phyloP scores from a whole-genome alignment of 2,797 vertebrate species.

The Percopsis omiscomaycus region DNA sequence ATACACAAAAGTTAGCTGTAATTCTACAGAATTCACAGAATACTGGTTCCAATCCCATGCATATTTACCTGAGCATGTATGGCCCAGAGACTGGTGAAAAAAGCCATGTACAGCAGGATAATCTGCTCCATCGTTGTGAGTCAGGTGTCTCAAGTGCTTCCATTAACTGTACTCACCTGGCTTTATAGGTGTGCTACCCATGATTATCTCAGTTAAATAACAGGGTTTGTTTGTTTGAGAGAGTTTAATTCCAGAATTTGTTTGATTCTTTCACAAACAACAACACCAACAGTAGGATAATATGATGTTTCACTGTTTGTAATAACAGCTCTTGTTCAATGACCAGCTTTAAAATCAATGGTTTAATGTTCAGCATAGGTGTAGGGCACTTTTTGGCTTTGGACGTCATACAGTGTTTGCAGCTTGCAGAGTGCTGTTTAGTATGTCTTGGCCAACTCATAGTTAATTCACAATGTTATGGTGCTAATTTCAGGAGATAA shows the following conservation, averaged over 20 bases:
- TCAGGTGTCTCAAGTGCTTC: conserved; percentile 53
- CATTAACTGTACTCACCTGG: conserved; percentile 43
- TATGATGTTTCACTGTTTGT: conserved; percentile 58
- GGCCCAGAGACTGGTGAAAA: conserved; percentile 50
- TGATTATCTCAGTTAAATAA: conserved; percentile 66
- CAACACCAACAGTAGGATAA: conserved; percentile 59
- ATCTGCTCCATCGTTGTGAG: conserved; percentile 65
- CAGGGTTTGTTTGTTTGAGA: conserved; percentile 56
- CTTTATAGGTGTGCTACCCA: conserved; percentile 72
- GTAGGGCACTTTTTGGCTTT: conserved; percentile 57
- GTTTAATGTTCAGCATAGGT: conserved; percentile 60
- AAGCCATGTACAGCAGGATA: conserved; percentile 60
- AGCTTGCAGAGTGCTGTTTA: conserved; percentile 45
- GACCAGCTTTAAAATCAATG: conserved; percentile 60
- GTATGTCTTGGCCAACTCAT: conserved; percentile 13
- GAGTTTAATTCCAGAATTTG: conserved; percentile 68
- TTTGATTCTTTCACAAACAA: conserved; percentile 65
- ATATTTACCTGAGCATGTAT: conserved; percentile 67
- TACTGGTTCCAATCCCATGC: background rate
- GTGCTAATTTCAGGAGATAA: too few relatives aligned
- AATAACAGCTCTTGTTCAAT: conserved; percentile 66
- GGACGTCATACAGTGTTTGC: conserved; percentile 24
- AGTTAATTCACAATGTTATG: too few relatives aligned
- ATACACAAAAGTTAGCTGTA: conserved; percentile 9
- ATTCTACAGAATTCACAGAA: conserved; percentile 8